Conservation (phyloP, 2,888 invertebrate species). For the Acronicta leporina region DNA sequence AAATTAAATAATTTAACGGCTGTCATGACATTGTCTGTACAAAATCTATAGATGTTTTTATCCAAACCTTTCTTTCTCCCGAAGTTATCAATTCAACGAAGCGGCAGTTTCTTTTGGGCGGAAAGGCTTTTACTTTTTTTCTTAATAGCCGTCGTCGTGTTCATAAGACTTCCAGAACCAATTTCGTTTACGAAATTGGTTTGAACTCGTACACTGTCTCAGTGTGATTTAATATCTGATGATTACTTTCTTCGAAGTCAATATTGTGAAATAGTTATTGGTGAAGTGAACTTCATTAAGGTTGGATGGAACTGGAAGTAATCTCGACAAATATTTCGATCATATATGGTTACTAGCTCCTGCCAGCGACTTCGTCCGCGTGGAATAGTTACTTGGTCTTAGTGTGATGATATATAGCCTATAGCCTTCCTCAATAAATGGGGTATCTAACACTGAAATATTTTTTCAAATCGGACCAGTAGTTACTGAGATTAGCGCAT, state of each 20-base stretch:
- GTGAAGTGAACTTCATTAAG: background rate
- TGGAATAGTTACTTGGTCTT: too few species aligned
- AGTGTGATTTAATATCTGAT: slow-evolving; percentile 15
- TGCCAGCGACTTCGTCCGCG: too few species aligned
- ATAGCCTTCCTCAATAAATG: too few species aligned
- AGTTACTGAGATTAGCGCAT: too few species aligned
- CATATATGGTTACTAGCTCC: too few species aligned
- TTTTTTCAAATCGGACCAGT: too few species aligned
- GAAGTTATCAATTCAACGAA: slow-evolving; percentile 5
- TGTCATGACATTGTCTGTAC: too few species aligned
- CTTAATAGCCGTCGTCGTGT: slow-evolving; percentile 15
- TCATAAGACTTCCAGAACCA: slow-evolving; percentile 6
- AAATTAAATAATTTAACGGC: too few species aligned
- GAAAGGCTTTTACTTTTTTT: slow-evolving; percentile 26
- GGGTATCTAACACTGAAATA: too few species aligned
- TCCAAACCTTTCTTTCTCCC: background rate
- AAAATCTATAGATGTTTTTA: background rate
- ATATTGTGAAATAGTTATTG: background rate
- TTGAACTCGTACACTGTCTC: slow-evolving; percentile 7
- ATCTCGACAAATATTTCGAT: too few species aligned
- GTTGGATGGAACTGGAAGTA: too few species aligned
- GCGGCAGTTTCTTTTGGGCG: slow-evolving; percentile 13
- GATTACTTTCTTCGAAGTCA: background rate
- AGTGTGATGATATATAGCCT: too few species aligned
- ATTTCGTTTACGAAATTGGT: slow-evolving; percentile 26